Conservation (phyloP, 2,797 vertebrate species). For the Sitta carolinensis region DNA sequence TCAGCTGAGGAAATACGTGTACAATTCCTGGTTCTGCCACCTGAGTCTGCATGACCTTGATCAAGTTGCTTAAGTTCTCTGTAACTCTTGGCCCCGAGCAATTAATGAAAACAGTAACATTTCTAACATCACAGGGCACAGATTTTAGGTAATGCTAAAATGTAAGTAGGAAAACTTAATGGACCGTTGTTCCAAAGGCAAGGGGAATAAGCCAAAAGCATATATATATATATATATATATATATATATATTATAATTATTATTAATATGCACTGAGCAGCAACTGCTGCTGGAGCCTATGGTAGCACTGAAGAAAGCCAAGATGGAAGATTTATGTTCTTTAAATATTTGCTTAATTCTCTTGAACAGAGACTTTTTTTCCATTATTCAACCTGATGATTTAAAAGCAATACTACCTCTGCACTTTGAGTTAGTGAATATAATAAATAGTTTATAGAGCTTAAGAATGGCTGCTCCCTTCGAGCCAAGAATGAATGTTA, state of each 20-base stretch:
- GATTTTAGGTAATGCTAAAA: neutral
- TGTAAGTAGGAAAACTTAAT: neutral
- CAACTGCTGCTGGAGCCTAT: neutral
- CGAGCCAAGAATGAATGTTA: neutral
- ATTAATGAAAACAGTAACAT: neutral
- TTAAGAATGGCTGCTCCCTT: neutral
- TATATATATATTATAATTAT: fast-evolving
- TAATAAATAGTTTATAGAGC: neutral
- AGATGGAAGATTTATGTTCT: neutral
- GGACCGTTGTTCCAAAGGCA: neutral
- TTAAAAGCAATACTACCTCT: neutral
- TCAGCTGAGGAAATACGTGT: neutral
- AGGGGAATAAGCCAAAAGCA: neutral
- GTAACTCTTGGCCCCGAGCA: neutral
- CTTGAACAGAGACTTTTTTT: neutral
- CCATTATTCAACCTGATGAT: constrained; percentile 3
- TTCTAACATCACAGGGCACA: neutral
- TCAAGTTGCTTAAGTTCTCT: neutral
- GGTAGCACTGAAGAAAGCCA: neutral
- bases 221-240: fast-evolving
- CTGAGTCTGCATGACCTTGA: neutral
- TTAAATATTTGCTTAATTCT: constrained; percentile 22
- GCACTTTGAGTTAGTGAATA: neutral
- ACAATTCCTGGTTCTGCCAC: neutral
- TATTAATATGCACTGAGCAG: neutral